Evolutionary conservation across 1,140 invertebrate species (phyloP).

Genomic region (Ruditapes philippinarum): DNA sequence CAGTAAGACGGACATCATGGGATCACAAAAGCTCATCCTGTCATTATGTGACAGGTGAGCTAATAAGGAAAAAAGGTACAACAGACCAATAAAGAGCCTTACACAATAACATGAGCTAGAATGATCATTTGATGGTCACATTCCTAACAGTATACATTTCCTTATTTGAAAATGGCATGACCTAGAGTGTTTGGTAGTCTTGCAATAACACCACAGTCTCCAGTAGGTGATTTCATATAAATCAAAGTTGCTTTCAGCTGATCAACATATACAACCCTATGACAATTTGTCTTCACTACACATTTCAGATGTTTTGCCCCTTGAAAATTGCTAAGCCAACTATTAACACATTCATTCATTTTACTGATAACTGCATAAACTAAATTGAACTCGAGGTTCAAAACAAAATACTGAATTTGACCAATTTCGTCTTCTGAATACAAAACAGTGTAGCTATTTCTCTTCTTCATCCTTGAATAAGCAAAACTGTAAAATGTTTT

Average conservation of each 20-base stretch:
- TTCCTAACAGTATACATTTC: neutral
- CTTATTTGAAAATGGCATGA: constrained; percentile 20
- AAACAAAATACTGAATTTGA: neutral
- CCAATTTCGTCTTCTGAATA: neutral
- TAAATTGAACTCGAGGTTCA: neutral
- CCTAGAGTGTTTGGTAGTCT: neutral
- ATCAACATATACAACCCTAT: neutral
- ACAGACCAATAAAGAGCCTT: neutral
- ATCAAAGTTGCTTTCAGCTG: neutral
- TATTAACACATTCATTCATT: neutral
- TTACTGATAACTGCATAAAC: neutral
- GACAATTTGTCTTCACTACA: neutral
- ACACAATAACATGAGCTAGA: neutral
- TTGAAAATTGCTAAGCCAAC: neutral
- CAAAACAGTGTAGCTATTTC: neutral
- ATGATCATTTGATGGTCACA: too few relatives aligned
- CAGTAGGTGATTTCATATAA: constrained; percentile 4
- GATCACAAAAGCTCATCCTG: too few relatives aligned
- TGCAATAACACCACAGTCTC: neutral
- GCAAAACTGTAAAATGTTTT: neutral
- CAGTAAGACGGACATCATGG: too few relatives aligned
- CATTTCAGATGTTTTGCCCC: neutral
- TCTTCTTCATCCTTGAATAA: constrained; percentile 12
- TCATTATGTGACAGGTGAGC: too few relatives aligned
- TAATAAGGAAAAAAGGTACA: too few relatives aligned